phyloP scores from a whole-genome alignment of 2,888 invertebrate species.

The Venustoraphidia nigricollis region DNA sequence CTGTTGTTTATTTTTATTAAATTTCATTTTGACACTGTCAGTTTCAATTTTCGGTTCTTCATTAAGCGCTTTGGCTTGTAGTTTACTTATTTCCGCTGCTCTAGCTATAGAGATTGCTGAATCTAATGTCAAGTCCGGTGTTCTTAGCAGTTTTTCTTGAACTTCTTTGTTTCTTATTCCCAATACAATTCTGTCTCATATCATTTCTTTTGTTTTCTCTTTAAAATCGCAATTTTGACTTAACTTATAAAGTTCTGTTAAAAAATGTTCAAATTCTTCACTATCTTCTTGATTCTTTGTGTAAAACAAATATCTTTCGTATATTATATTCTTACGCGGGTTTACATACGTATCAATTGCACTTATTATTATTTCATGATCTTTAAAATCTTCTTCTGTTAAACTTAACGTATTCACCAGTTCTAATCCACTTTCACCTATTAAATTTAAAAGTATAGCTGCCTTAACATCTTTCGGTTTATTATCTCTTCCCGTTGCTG shows the following conservation, averaged over 20 bases:
- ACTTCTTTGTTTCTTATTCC: constrained; percentile 10
- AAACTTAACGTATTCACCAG: constrained; percentile 9
- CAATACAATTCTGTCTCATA: constrained; percentile 11
- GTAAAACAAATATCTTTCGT: constrained; percentile 12
- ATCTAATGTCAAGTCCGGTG: background rate
- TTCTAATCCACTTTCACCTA: constrained; percentile 9
- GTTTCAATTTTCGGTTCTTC: too few species aligned
- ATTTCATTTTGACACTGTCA: too few species aligned
- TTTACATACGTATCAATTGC: constrained; percentile 10
- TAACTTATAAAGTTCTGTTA: constrained; percentile 12
- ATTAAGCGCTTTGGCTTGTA: constrained; percentile 17
- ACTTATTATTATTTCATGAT: constrained; percentile 6
- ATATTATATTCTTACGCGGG: constrained; percentile 20
- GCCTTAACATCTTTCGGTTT: constrained; percentile 6
- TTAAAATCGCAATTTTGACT: constrained; percentile 13
- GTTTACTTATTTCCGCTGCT: background rate
- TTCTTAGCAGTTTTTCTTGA: constrained; percentile 11
- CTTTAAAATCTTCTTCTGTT: constrained; percentile 5
- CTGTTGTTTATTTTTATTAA: too few species aligned
- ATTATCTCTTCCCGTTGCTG: constrained; percentile 6
- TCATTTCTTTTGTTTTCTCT: constrained; percentile 10
- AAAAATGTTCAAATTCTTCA: constrained; percentile 14
- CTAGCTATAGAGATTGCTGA: background rate
- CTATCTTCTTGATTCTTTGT: constrained; percentile 12
- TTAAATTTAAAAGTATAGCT: constrained; percentile 7